A percentile compares a stretch with the other conserved stretches of the same genome.
Evolutionary conservation across 2,888 invertebrate genomes (phyloP).

Genomic region (Spilarctia lutea): DNA sequence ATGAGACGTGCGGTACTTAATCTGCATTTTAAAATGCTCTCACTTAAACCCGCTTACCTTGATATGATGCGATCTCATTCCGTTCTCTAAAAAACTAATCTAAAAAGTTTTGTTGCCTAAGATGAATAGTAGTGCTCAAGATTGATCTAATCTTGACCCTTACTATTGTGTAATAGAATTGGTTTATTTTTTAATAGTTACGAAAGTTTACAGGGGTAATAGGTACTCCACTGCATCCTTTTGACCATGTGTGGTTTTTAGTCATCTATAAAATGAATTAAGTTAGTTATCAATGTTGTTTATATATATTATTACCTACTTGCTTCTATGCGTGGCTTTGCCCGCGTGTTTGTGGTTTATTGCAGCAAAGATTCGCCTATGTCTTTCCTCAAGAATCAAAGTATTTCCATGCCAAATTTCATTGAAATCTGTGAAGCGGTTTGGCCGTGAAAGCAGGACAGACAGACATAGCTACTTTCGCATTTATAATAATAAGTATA

Average conservation of each 20-base stretch:
- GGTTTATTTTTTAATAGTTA: background rate
- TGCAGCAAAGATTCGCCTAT: too few relatives aligned
- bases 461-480: too few relatives aligned
- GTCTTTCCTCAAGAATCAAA: too few relatives aligned
- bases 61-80: conserved; percentile 30
- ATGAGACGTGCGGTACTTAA: conserved; percentile 18
- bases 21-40: conserved; percentile 9
- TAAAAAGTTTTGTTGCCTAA: conserved; percentile 36
- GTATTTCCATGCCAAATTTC: too few relatives aligned
- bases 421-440: too few relatives aligned
- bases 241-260: background rate
- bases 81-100: conserved; percentile 39
- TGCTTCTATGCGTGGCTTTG: too few relatives aligned
- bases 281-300: too few relatives aligned
- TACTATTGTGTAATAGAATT: background rate
- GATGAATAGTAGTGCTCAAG: conserved; percentile 4
- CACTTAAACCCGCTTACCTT: conserved; percentile 43
- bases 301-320: too few relatives aligned
- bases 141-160: background rate
- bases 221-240: background rate
- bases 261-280: too few relatives aligned
- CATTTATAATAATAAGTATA: too few relatives aligned
- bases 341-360: too few relatives aligned
- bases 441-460: too few relatives aligned
- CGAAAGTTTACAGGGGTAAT: background rate